Conservation (phyloP, 2,113 vertebrate genomes). For the Cariama cristata region DNA sequence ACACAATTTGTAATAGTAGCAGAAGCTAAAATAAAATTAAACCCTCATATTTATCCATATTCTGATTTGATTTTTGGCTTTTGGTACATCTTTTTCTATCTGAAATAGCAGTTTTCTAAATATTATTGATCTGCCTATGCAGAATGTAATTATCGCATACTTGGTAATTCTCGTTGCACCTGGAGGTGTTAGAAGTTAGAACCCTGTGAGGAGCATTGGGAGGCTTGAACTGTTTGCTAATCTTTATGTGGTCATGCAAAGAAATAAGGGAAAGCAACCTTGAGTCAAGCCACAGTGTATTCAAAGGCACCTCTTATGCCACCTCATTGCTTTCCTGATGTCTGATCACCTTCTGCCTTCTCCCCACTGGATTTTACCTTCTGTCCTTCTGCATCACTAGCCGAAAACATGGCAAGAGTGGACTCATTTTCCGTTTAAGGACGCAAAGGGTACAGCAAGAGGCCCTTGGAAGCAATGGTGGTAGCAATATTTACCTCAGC, state of each 20-base stretch:
- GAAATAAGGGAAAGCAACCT: background rate
- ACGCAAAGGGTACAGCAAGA: background rate
- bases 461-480: background rate
- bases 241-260: background rate
- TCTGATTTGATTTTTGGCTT: background rate
- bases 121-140: background rate
- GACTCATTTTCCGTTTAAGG: background rate
- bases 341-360: background rate
- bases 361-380: background rate
- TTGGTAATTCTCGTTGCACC: background rate
- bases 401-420: background rate
- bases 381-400: background rate
- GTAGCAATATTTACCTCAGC: background rate
- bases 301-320: background rate
- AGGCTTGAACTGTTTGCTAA: background rate
- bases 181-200: background rate
- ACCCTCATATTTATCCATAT: background rate
- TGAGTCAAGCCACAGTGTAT: background rate
- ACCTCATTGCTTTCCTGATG: background rate
- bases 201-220: background rate
- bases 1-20: background rate
- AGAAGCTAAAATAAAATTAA: conserved; percentile 1
- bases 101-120: conserved; percentile 1
- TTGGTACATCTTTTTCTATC: background rate
- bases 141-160: conserved; percentile 24